Evolutionary conservation across 2,797 vertebrate genomes (phyloP).

Genomic region (Falco biarmicus): DNA sequence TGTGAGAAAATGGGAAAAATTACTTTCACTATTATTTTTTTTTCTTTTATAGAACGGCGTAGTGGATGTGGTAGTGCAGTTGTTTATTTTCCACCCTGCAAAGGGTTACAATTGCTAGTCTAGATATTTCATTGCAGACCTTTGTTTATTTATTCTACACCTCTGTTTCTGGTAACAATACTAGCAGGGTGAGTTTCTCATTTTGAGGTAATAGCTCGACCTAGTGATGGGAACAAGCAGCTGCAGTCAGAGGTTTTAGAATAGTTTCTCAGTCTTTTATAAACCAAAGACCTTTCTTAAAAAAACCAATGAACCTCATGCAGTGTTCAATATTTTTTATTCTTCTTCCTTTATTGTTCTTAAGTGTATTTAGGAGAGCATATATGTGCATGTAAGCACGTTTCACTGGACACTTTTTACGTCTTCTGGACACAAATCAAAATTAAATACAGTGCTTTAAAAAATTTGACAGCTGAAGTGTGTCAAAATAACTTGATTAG

Average conservation of each 20-base stretch:
- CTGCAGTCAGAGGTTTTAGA: neutral
- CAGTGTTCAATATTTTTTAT: neutral
- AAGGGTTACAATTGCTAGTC: neutral
- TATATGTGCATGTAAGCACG: neutral
- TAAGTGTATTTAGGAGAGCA: neutral
- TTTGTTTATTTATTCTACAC: neutral
- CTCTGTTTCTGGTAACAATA: neutral
- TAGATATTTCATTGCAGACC: neutral
- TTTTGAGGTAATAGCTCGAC: conserved; percentile 54
- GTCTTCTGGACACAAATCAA: neutral
- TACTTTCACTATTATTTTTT: neutral
- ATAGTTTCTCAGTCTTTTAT: neutral
- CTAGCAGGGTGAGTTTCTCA: neutral
- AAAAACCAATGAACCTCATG: neutral
- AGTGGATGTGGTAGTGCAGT: too few relatives aligned
- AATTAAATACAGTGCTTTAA: neutral
- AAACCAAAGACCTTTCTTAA: neutral
- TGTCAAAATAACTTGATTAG: neutral
- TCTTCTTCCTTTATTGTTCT: neutral
- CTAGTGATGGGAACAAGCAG: conserved; percentile 51
- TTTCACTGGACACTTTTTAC: neutral
- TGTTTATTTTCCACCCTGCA: neutral
- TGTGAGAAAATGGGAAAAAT: neutral
- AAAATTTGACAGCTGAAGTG: neutral
- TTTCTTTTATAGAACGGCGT: neutral